A percentile compares a stretch with the other conserved stretches of the same genome.
Conservation (phyloP, 2,888 invertebrate genomes). For the Hofmannophila pseudospretella region DNA sequence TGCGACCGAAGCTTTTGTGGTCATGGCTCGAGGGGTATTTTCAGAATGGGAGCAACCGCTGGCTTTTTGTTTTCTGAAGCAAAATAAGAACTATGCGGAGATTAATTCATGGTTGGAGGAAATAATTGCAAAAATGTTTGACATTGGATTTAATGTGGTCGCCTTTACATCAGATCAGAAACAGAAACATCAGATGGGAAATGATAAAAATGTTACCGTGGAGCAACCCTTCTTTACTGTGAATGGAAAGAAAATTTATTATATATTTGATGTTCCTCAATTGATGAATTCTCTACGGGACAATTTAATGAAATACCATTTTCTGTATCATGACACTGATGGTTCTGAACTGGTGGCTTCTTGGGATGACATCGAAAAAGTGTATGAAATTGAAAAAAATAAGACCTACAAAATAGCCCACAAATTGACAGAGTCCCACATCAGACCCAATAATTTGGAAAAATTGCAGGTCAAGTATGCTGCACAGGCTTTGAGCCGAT, state of each 20-base stretch:
- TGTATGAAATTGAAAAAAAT: background rate
- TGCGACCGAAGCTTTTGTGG: constrained; percentile 8
- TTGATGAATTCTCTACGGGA: constrained; percentile 11
- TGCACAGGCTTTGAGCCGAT: background rate
- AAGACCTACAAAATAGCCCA: background rate
- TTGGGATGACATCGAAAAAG: constrained; percentile 9
- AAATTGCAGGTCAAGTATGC: background rate
- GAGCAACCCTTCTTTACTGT: constrained; percentile 11
- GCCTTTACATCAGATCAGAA: constrained; percentile 6
- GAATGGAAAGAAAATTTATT: constrained; percentile 11
- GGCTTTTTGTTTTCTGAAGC: constrained; percentile 6
- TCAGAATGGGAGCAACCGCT: constrained; percentile 10
- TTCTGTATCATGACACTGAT: constrained; percentile 4
- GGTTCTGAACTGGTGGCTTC: constrained; percentile 5
- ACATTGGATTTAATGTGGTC: constrained; percentile 6
- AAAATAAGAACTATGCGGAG: constrained; percentile 5
- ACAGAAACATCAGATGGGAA: too few species aligned
- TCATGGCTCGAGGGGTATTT: constrained; percentile 8
- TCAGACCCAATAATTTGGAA: constrained; percentile 3
- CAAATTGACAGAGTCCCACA: constrained; percentile 11
- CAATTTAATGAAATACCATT: constrained; percentile 10
- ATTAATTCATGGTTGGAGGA: constrained; percentile 8
- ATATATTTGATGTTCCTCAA: constrained; percentile 14
- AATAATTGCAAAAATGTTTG: constrained; percentile 5
- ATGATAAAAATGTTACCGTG: constrained; percentile 3